Conservation (phyloP, 1,140 invertebrate species). For the Heterodera carotae region DNA sequence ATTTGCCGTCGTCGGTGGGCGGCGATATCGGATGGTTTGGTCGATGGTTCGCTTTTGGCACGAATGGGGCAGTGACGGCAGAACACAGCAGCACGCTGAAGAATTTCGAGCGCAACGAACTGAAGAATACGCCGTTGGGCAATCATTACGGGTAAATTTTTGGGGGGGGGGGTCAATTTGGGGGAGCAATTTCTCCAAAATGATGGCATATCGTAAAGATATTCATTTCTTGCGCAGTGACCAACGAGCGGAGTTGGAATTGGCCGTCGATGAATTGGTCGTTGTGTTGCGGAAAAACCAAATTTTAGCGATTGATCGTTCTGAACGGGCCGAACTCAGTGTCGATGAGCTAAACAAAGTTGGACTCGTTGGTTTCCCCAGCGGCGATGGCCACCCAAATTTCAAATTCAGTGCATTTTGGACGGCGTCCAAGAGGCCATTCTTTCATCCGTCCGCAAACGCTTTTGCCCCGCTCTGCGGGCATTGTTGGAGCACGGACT, state of each 20-base stretch:
- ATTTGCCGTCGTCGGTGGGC: too few species aligned
- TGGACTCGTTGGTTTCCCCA: background rate
- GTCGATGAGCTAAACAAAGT: constrained; percentile 71
- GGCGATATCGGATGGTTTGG: background rate
- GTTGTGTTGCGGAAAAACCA: constrained; percentile 67
- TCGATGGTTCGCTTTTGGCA: background rate
- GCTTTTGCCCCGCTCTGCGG: constrained; percentile 81
- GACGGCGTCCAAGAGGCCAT: constrained; percentile 74
- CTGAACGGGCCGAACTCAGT: constrained; percentile 69
- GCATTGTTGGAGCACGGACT: constrained; percentile 89
- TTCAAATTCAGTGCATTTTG: constrained; percentile 66
- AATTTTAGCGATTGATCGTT: constrained; percentile 60
- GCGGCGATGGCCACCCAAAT: background rate
- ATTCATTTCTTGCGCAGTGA: constrained; percentile 74
- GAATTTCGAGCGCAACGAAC: constrained; percentile 76
- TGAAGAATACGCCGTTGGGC: constrained; percentile 81
- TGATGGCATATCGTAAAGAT: too few species aligned
- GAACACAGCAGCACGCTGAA: constrained; percentile 24
- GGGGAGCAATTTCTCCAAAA: too few species aligned
- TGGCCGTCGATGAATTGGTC: constrained; percentile 80
- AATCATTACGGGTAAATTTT: constrained; percentile 87
- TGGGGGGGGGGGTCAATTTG: too few species aligned
- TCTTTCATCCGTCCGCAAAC: constrained; percentile 84
- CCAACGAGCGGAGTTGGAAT: constrained; percentile 84
- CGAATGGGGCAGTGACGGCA: background rate